Evolutionary conservation across 2,113 vertebrate species (phyloP).

Genomic region (Notothenia coriiceps): DNA sequence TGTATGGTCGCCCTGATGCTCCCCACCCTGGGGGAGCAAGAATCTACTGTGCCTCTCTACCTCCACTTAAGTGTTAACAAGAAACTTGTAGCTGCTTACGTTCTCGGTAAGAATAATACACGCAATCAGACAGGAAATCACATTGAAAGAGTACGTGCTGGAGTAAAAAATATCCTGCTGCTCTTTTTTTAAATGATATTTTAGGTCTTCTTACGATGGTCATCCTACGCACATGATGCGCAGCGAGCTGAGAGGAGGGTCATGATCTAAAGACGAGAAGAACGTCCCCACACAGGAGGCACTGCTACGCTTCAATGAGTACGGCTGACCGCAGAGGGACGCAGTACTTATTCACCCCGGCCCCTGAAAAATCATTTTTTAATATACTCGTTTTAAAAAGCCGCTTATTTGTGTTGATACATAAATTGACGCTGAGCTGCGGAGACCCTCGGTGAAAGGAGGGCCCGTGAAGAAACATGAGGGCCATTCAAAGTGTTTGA

Average conservation of each 20-base stretch:
- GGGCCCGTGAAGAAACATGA: conserved; percentile 51
- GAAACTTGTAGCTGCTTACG: conserved; percentile 99
- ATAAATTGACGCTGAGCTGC: conserved; percentile 34
- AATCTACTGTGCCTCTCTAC: conserved; percentile 99
- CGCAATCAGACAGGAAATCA: not conserved
- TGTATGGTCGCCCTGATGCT: conserved; percentile 97
- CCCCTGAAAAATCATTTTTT: conserved; percentile 42
- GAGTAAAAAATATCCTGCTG: not conserved
- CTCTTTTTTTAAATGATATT: conserved; percentile 40
- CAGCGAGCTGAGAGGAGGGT: conserved; percentile 31
- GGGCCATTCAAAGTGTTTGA: conserved; percentile 54
- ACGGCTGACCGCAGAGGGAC: conserved; percentile 28
- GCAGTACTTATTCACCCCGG: conserved; percentile 4
- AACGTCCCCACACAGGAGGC: conserved; percentile 42
- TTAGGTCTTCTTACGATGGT: conserved; percentile 99
- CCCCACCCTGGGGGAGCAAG: conserved; percentile 95
- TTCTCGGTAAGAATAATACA: conserved; percentile 89
- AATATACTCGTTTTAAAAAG: conserved; percentile 47
- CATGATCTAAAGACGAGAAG: not conserved
- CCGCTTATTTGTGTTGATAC: conserved; percentile 35
- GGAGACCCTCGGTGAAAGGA: conserved; percentile 14
- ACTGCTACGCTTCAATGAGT: conserved; percentile 14
- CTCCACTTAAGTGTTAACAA: conserved; percentile 99
- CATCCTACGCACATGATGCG: conserved; percentile 88
- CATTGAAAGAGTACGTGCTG: not conserved